Evolutionary conservation across 2,888 invertebrate species (phyloP), one percentile per base, ranked within the genome.

Genomic region (Micoletzkya japonica): DNA sequence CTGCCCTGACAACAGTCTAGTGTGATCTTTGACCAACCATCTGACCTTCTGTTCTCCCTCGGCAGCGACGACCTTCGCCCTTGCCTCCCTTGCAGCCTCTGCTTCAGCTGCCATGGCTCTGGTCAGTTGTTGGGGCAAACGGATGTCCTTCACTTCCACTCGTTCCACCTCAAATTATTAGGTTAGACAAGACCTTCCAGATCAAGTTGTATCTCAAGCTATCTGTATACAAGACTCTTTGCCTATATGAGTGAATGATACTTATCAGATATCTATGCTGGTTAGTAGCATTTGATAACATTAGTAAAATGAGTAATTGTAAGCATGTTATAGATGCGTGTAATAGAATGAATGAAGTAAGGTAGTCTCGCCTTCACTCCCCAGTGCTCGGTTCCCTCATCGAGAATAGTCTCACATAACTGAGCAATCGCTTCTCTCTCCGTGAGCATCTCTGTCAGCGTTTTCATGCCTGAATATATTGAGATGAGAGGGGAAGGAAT

Each of bases 391-490:
- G 86, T 86, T 74, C 85, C 85, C 70, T 86, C 86, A 73, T 86
- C 85, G 60, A 86, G 81, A 73, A 84, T 83, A 20, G 83, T 85
- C 75, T 85, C 85, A 68, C 84, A 86, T 37, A 86, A 77, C 71
- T 86, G 85, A 30, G 85, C 85, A 50, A 85, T 85, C 20, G 85
- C 85, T 70, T 95, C 95, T 74, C 97, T 90, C 86, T 97, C 96
- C 86, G 94, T 93, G 68, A 98, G 90, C 84, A 98, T 95, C 89
- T 97, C 97, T 83, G 95, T 94, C 78, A 98, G 90, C 60, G 95
- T 94, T 81, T 95, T 90, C 73, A 96, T 97, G 75, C 97, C 96
- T 82, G 67, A 66, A 79, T 73, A 39, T 7, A n/a, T 34, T 20
- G 50, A 52, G 30, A 32, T n/a, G n/a, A n/a, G n/a, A n/a, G n/a